Evolutionary conservation across 1,140 invertebrate species (phyloP).

Genomic region (Drosophila hydei): DNA sequence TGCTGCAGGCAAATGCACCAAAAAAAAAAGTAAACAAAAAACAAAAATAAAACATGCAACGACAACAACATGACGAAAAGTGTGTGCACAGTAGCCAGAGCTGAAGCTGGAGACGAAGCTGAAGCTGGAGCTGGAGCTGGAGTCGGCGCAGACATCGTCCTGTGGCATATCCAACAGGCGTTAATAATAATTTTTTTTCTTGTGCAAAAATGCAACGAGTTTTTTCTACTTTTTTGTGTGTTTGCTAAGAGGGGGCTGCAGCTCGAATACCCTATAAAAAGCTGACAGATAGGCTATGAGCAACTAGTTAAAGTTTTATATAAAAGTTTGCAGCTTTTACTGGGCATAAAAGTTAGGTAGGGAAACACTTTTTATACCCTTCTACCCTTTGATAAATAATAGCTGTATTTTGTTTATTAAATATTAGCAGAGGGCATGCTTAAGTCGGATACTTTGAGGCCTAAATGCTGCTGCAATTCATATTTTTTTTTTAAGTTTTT

Average conservation of each 20-base stretch:
- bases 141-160: constrained; percentile 70
- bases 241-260: constrained; percentile 12
- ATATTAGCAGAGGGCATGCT: background rate
- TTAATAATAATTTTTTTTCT: constrained; percentile 70
- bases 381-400: background rate
- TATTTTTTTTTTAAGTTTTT: constrained; percentile 60
- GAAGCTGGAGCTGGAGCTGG: constrained; percentile 5
- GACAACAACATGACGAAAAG: constrained; percentile 59
- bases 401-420: constrained; percentile 28
- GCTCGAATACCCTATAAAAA: constrained; percentile 28
- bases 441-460: background rate
- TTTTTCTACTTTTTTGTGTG: constrained; percentile 29
- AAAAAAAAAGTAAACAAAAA: constrained; percentile 46
- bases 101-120: constrained; percentile 10
- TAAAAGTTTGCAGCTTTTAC: background rate
- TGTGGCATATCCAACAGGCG: constrained; percentile 80
- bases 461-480: constrained; percentile 14
- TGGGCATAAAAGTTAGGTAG: background rate
- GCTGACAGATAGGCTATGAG: background rate
- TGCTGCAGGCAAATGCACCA: constrained; percentile 74
- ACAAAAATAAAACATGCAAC: constrained; percentile 48
- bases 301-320: too few relatives aligned
- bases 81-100: constrained; percentile 72
- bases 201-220: constrained; percentile 38
- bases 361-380: constrained; percentile 20